These are phyloP conservation scores for Sinohyriopsis cumingii DNA, from an alignment of 2,888 invertebrate genomes.

Conservation along the genomic window DNA sequence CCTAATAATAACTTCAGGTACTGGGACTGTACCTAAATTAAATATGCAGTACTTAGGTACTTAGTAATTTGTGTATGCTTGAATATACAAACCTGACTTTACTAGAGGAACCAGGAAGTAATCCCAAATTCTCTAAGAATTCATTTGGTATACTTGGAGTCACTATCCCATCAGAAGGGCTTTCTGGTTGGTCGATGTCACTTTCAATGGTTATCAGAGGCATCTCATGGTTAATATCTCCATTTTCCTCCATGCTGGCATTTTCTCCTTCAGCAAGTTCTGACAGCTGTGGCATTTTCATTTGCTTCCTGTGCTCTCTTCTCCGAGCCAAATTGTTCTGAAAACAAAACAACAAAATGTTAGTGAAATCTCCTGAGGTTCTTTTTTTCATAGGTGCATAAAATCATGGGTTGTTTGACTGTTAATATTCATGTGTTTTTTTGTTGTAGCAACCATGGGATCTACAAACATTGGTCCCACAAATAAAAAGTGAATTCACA, in stretches of 20 bases:
- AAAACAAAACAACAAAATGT: conserved; percentile 13
- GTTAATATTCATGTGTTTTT: no score
- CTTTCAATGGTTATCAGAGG: conserved; percentile 4
- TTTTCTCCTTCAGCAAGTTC: conserved; percentile 49
- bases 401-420: no score
- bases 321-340: conserved; percentile 63
- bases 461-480: no score
- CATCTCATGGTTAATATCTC: conserved; percentile 12
- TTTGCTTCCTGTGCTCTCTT: conserved; percentile 55
- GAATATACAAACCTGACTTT: conserved; percentile 2
- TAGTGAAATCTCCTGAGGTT: background rate
- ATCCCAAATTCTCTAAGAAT: conserved; percentile 49
- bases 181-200: conserved; percentile 1
- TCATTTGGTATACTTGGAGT: conserved; percentile 56
- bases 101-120: conserved; percentile 25
- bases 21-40: no score
- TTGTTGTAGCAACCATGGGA: no score
- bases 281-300: conserved; percentile 59
- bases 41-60: no score
- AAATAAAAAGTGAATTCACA: no score
- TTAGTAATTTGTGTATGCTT: no score
- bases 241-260: background rate
- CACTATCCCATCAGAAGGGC: conserved; percentile 35
- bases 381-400: no score
- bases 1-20: no score